Evolutionary conservation across 2,888 invertebrate species (phyloP).

Genomic region (Sussaba pulchella): DNA sequence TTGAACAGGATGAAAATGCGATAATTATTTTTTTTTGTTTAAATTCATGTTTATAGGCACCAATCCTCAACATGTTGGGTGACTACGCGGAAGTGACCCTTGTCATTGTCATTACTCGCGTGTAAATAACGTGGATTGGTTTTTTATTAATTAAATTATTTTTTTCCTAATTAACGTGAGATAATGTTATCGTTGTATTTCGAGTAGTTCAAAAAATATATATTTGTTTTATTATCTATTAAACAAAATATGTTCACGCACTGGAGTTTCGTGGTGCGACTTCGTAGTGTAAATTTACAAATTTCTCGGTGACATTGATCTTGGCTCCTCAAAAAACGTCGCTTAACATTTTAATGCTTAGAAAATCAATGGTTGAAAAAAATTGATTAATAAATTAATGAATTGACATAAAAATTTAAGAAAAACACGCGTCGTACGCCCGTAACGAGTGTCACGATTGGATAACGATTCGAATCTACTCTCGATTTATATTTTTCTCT

Average conservation of each 20-base stretch:
- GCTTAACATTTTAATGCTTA: slow-evolving; percentile 62
- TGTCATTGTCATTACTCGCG: slow-evolving; percentile 57
- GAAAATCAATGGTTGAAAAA: slow-evolving; percentile 36
- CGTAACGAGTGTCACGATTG: neutral
- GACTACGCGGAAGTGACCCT: slow-evolving; percentile 60
- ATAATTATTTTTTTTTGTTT: no score
- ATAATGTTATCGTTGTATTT: slow-evolving; percentile 62
- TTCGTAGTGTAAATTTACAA: slow-evolving; percentile 54
- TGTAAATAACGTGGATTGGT: slow-evolving; percentile 59
- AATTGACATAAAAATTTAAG: slow-evolving; percentile 15
- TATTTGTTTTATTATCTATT: slow-evolving; percentile 56
- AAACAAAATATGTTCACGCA: slow-evolving; percentile 57
- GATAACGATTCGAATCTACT: slow-evolving; percentile 48
- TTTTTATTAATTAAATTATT: slow-evolving; percentile 8
- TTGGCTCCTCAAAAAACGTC: slow-evolving; percentile 59
- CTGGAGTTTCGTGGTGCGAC: slow-evolving; percentile 55
- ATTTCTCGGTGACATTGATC: slow-evolving; percentile 55
- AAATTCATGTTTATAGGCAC: slow-evolving; percentile 38
- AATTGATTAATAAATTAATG: neutral
- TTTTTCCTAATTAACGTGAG: slow-evolving; percentile 47
- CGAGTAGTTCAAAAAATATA: slow-evolving; percentile 63
- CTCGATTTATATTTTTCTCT: slow-evolving; percentile 61
- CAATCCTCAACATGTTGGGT: slow-evolving; percentile 54
- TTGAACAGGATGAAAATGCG: slow-evolving; percentile 18
- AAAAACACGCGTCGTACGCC: slow-evolving; percentile 23